phyloP scores from a whole-genome alignment of 2,113 vertebrate genomes.

The Camelus bactrianus region DNA sequence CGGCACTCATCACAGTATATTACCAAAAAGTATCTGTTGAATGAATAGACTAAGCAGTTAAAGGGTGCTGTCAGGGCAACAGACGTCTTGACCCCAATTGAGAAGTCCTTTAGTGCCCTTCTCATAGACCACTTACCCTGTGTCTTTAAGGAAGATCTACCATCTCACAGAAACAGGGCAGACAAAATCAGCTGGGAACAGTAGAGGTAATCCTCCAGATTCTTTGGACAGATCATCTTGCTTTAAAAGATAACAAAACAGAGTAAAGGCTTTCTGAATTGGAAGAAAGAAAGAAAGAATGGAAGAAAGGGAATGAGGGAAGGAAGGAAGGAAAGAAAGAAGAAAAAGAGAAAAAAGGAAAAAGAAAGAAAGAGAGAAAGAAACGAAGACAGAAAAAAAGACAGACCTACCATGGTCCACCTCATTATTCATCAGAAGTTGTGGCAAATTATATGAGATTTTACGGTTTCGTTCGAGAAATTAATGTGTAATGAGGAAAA shows the following conservation, averaged over 20 bases:
- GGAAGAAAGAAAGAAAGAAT: not conserved
- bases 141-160: not conserved
- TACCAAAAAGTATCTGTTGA: not conserved
- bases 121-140: fast-evolving
- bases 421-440: not conserved
- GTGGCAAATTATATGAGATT: not conserved
- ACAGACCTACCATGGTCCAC: not conserved
- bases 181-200: slow-evolving; percentile 29
- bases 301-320: no score
- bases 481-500: not conserved
- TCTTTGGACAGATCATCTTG: slow-evolving; percentile 24
- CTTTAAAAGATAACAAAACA: slow-evolving; percentile 40
- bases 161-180: slow-evolving; percentile 5
- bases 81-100: not conserved
- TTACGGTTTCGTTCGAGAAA: not conserved
- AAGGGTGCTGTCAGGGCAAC: not conserved
- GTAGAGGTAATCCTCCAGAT: not conserved
- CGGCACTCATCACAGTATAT: not conserved
- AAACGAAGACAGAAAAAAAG: not conserved
- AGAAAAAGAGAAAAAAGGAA: not conserved
- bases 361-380: not conserved
- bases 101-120: not conserved
- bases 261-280: not conserved
- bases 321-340: no score
- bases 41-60: not conserved